These are phyloP conservation scores for Bombus superbus DNA, from an alignment of 1,140 invertebrate species.

Conservation along the genomic window DNA sequence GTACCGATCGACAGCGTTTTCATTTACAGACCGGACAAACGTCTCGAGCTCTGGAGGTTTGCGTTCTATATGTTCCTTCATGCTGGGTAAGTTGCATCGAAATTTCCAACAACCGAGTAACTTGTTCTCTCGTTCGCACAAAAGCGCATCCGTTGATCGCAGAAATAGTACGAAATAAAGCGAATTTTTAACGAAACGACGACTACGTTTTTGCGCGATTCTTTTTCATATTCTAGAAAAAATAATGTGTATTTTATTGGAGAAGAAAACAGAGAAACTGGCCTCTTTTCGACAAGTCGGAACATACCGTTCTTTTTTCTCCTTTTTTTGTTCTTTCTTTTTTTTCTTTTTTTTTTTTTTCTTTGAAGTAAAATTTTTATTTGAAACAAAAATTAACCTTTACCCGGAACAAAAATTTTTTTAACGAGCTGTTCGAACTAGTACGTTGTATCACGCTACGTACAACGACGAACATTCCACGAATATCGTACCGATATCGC, in stretches of 20 bases:
- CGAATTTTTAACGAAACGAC: not conserved
- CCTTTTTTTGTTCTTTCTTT: no score
- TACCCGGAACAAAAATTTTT: not conserved
- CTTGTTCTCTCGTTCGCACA: not conserved
- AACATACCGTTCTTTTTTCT: no score
- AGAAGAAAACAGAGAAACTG: not conserved
- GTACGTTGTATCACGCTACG: not conserved
- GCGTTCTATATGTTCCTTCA: constrained; percentile 97
- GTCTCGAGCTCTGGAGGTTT: constrained; percentile 96
- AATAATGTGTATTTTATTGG: no score
- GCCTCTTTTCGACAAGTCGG: no score
- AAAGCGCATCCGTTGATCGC: not conserved
- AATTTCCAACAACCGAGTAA: not conserved
- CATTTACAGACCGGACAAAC: constrained; percentile 96
- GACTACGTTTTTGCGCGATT: not conserved
- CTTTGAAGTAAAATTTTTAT: not conserved
- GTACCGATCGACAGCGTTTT: constrained; percentile 96
- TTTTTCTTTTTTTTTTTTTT: no score
- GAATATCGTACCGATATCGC: no score
- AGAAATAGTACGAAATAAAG: no score
- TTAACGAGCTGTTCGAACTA: not conserved
- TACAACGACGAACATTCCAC: not conserved
- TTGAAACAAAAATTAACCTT: not conserved
- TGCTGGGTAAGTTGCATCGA: constrained; percentile 88
- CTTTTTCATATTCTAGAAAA: not conserved